Base-by-base conservation (phyloP, 2,797 vertebrate genomes). In the Toxotes lorentzi region DNA sequence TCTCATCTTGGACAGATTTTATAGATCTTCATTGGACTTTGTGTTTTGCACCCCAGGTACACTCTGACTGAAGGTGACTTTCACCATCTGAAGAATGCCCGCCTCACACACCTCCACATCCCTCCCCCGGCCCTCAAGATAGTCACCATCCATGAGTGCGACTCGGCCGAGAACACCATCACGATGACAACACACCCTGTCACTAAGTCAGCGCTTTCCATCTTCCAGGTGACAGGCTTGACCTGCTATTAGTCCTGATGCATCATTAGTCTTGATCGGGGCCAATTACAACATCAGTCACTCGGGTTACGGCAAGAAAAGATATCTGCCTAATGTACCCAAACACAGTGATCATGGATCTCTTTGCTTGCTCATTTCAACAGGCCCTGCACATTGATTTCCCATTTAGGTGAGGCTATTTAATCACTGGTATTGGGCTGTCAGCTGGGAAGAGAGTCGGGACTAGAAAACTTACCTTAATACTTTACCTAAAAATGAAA, bases 31-130 rank as follows among this genome's bases (percentile, higher is more conserved):
- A 10, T 50, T 57, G 63, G 16, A 56, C 59, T 30, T 57, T 2
- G 3, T 19, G 23, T 67, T 41, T 50, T 45, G 6, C 61, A 11
- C 41, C 45, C 12, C 91, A 99, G 98, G 95, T 99, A 99, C 90
- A 99, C 98, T 0, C 95, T 99, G 88, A 99, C 98, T 0, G 98
- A 99, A 82, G 98, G 98, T 0, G 98, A 99, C 69, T 99, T 99
- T 83, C 98, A 99, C 90, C 98, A 99, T 91, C 92, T 99, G 87
- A 99, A 99, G 94, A 99, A 99, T 0, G 97, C 98, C 2, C 96
- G 98, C 21, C 96, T 99, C 88, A 99, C 97, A 5, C 96, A 98
- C 93, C 95, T 98, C 73, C 96, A 97, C 90, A 94, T 98, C 59
- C 96, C 98, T 0, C 91, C 97, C 0, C 95, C 96, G 0, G 93